phyloP scores from a whole-genome alignment of 37 sponge, comb jelly and placozoan genomes.

The Tethya wilhelma region DNA sequence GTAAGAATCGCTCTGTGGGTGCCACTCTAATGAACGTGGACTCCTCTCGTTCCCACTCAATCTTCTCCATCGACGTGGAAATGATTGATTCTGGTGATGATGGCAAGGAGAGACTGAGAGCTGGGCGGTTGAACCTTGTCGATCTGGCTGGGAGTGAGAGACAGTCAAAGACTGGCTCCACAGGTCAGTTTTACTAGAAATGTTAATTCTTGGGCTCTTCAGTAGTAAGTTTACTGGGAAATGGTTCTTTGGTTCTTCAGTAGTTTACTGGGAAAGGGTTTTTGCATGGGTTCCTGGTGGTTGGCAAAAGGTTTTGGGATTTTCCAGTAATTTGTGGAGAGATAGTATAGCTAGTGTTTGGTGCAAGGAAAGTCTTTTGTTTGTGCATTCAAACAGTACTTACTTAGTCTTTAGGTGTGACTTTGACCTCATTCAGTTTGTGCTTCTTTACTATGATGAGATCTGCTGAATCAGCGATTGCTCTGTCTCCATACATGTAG shows the following conservation, averaged over 20 bases:
- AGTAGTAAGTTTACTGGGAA: too few species aligned
- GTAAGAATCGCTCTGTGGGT: constrained; percentile 92
- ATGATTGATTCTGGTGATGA: constrained; percentile 56
- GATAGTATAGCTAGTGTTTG: too few species aligned
- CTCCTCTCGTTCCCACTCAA: constrained; percentile 98
- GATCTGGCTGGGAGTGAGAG: constrained; percentile 96
- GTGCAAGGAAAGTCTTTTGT: too few species aligned
- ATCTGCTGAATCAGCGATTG: too few species aligned
- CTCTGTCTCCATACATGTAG: background rate
- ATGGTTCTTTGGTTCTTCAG: too few species aligned
- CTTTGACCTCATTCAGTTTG: background rate
- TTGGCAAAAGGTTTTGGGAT: too few species aligned
- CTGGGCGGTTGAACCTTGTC: constrained; percentile 93
- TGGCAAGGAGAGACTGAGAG: constrained; percentile 60
- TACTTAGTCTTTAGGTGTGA: too few species aligned
- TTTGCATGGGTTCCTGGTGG: too few species aligned
- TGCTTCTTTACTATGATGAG: constrained; percentile 3
- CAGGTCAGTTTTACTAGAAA: constrained; percentile 54
- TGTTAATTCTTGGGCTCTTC: background rate
- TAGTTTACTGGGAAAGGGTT: too few species aligned
- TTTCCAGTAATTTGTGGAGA: too few species aligned
- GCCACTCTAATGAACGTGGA: constrained; percentile 98
- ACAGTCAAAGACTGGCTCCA: constrained; percentile 96
- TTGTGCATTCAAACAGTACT: too few species aligned
- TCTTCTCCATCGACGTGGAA: constrained; percentile 94